These are phyloP conservation scores for Rugalucina vietnamica DNA, from an alignment of 2,888 invertebrate species.

Conservation along the genomic window DNA sequence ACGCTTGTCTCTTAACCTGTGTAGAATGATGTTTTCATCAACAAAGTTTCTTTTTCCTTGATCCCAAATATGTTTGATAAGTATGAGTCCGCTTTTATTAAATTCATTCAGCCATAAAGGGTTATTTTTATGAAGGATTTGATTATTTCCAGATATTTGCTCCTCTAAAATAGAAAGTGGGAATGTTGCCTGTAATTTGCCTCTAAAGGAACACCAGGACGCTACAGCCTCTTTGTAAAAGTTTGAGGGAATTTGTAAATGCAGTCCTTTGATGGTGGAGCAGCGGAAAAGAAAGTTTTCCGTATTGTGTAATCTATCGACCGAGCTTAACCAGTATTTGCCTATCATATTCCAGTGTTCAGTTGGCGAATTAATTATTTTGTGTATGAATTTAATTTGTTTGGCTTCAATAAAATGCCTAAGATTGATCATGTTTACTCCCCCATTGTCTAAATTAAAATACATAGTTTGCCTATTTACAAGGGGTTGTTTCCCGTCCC, in stretches of 20 bases:
- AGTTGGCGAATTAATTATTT: not conserved
- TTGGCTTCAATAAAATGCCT: not conserved
- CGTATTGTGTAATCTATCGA: not conserved
- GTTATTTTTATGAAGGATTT: too few species aligned
- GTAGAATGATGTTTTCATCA: too few species aligned
- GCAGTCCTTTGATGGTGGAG: not conserved
- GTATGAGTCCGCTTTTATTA: too few species aligned
- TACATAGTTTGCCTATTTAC: not conserved
- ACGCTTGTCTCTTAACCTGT: too few species aligned
- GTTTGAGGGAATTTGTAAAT: not conserved
- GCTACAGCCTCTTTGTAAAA: not conserved
- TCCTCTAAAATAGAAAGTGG: not conserved
- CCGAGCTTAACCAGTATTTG: not conserved
- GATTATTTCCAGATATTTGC: not conserved
- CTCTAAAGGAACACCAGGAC: not conserved
- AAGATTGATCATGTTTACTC: not conserved
- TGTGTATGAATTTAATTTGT: not conserved
- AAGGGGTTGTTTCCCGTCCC: not conserved
- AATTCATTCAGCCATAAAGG: too few species aligned
- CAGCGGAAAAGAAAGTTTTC: not conserved
- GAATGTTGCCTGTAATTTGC: not conserved
- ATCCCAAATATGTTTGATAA: too few species aligned
- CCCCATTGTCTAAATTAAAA: not conserved
- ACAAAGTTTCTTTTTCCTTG: too few species aligned
- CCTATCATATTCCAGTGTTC: not conserved